These are phyloP conservation scores for Parnassius glacialis DNA, from an alignment of 2,888 invertebrate species.

Conservation along the genomic window DNA sequence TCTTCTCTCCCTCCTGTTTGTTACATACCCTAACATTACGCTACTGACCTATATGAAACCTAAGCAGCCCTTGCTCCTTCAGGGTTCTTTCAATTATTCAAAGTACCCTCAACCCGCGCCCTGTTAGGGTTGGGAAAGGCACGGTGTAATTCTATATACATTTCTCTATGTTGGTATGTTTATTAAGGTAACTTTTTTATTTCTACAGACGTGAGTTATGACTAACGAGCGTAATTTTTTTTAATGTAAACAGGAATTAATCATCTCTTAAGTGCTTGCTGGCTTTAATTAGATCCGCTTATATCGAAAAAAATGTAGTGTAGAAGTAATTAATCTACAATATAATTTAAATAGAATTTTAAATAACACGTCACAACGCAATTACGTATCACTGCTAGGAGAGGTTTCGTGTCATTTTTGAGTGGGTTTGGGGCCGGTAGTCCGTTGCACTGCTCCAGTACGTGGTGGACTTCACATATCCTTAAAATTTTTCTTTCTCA, in stretches of 20 bases:
- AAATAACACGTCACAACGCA: too few species aligned
- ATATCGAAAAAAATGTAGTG: too few species aligned
- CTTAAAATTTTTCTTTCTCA: too few species aligned
- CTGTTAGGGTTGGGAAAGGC: slow-evolving; percentile 21
- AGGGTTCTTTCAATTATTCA: slow-evolving; percentile 74
- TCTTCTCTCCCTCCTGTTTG: slow-evolving; percentile 44
- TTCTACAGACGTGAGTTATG: neutral
- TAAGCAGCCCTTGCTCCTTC: slow-evolving; percentile 45
- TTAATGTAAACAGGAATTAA: neutral
- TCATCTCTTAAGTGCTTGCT: neutral
- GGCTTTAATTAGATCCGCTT: neutral
- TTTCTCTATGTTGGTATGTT: slow-evolving; percentile 5
- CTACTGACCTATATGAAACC: slow-evolving; percentile 67
- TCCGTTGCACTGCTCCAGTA: too few species aligned
- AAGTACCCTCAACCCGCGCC: slow-evolving; percentile 50
- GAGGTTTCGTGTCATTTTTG: too few species aligned
- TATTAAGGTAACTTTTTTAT: slow-evolving; percentile 2
- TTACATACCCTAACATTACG: slow-evolving; percentile 34
- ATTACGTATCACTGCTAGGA: too few species aligned
- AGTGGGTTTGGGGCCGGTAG: too few species aligned
- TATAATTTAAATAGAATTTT: too few species aligned
- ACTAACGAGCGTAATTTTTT: too few species aligned
- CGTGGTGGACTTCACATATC: too few species aligned
- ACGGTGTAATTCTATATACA: slow-evolving; percentile 20
- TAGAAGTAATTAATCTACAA: too few species aligned